phyloP scores from a whole-genome alignment of 2,113 vertebrate species.

The Osmerus mordax region DNA sequence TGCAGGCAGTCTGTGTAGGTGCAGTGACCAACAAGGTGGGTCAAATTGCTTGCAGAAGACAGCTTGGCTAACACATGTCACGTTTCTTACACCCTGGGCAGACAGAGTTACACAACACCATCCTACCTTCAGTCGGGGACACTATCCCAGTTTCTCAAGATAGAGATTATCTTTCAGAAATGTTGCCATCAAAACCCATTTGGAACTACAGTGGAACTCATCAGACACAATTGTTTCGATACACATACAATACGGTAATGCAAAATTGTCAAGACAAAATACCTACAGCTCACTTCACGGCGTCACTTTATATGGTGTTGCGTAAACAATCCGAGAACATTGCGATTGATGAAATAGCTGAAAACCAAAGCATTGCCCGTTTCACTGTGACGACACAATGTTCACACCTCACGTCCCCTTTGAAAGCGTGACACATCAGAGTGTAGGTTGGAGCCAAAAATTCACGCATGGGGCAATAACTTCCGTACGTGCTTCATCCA shows the following conservation, averaged over 20 bases:
- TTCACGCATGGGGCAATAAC: too few relatives aligned
- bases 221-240: too few relatives aligned
- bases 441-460: too few relatives aligned
- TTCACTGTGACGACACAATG: background rate
- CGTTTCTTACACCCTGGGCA: constrained; percentile 14
- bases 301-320: too few relatives aligned
- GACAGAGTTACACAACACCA: background rate
- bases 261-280: background rate
- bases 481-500: too few relatives aligned
- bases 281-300: too few relatives aligned
- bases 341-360: too few relatives aligned
- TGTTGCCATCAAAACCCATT: too few relatives aligned
- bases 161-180: too few relatives aligned
- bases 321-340: background rate
- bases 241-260: background rate
- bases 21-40: constrained; percentile 8
- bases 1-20: too few relatives aligned
- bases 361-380: background rate
- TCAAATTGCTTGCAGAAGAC: constrained; percentile 34
- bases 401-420: background rate
- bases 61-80: constrained; percentile 28
- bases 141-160: background rate
- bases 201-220: too few relatives aligned
- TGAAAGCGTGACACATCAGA: too few relatives aligned
- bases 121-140: background rate